Conservation (phyloP, 2,888 invertebrate species). For the Omphaloscelis lunosa region DNA sequence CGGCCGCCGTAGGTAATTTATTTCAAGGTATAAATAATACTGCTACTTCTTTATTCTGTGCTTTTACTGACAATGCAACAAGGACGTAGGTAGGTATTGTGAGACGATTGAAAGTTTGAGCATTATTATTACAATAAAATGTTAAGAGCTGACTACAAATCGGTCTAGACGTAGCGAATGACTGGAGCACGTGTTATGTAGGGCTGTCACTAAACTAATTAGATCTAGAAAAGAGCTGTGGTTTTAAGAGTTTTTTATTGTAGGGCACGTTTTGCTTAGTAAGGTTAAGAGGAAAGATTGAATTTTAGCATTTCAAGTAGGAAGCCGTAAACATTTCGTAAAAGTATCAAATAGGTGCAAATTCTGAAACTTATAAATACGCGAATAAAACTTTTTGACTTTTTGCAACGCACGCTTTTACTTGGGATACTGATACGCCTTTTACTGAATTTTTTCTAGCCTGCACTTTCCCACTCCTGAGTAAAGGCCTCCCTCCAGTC, state of each 20-base stretch:
- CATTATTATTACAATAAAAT: constrained; percentile 52
- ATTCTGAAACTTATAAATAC: background rate
- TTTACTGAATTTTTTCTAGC: no score
- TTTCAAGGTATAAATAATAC: no score
- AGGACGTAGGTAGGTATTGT: constrained; percentile 6
- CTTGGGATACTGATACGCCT: background rate
- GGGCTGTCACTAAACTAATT: constrained; percentile 14
- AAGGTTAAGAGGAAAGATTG: background rate
- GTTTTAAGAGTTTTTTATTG: background rate
- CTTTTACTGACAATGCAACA: constrained; percentile 17
- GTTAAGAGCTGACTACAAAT: constrained; percentile 26
- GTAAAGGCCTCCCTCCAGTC: no score
- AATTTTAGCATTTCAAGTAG: background rate
- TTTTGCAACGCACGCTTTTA: background rate
- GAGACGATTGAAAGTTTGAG: constrained; percentile 47
- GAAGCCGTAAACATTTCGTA: background rate
- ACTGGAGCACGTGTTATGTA: constrained; percentile 11
- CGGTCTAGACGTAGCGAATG: constrained; percentile 54
- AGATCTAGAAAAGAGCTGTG: background rate
- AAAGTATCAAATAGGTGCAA: background rate
- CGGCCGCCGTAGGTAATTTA: no score
- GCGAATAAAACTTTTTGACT: background rate
- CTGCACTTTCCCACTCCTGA: no score
- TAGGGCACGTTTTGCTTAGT: background rate
- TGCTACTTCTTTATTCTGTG: no score